Base-by-base conservation (phyloP, 1,140 invertebrate species). In the Drosophila seguyi region DNA sequence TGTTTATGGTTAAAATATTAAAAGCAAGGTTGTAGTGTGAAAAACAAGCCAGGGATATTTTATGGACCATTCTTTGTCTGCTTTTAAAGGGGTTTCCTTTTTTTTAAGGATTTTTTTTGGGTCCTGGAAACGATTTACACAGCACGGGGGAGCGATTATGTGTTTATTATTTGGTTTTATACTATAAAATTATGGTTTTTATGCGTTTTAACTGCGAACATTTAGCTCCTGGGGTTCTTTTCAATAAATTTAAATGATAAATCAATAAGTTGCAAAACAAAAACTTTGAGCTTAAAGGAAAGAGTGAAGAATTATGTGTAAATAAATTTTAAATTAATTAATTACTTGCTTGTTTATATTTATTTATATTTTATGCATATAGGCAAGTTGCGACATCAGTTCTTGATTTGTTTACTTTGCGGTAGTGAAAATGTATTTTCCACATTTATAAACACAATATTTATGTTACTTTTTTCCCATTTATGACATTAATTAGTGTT, bases 1-100 rank as follows among this genome's bases (percentile, higher is more conserved):
- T 66, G 45, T 52, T 68, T 66, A 66, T 68, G 66, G 60, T 36
- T 36, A 52, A 68, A 68, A 66, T 41, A 52, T 38, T 52, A 52
- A 52, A 36, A 25, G n/a, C 5, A 42, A 63, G 27, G 31, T 34
- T 48, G 57, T 36, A 36, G 55, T 27, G 20, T 31, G 18, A 16
- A 27, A 61, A 20, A 38, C 47, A 61, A 31, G 6, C 20, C 29
- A 60, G 25, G 22, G 58, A 59, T 25, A n/a, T 13, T 16, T 27
- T 27, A 36, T 25, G 14, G 16, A 10, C 47, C 29, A 29, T 29
- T 8, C n/a, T 27, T 47, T 10, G 45, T 1, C 13, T 6, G 41
- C 11, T 11, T 22, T 27, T 29, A 27, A 48, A 48, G 4, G 2
- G 22, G 45, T n/a, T n/a, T n/a, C n/a, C n/a, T n/a, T 0, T 11